Base-by-base conservation (phyloP, 1,140 invertebrate species). In the Zaprionus taronus region DNA sequence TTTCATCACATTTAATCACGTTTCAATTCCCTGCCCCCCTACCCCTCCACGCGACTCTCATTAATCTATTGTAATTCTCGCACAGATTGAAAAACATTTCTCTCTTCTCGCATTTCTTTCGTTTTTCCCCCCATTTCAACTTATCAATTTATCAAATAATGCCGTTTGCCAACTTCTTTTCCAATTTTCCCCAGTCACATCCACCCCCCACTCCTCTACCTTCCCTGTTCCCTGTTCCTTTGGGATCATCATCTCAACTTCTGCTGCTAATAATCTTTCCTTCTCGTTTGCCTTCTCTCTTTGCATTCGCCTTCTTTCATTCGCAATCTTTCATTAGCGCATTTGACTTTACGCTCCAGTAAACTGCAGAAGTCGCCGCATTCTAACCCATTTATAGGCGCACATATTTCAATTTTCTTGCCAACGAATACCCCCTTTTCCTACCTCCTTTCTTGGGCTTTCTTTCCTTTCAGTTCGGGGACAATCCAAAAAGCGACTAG, bases 331-430 rank as follows among this genome's bases (percentile, higher is more conserved):
- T 80, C 74, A 80, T 80, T 77, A 79, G 74, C 73, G 74, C 68
- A 65, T 79, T 67, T 63, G 74, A 62, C 60, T 72, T 77, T 57
- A 80, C 78, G 63, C 74, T 77, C 57, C 78, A 80, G 74, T 80
- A 60, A 71, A 65, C 78, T 65, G 15, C 44, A 61, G 56, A 51
- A 22, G 9, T 70, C 60, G 53, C 72, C 60, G 60, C 72, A 75
- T 71, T 87, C 44, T 83, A 87, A 81, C 81, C 84, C 84, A 87
- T 84, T 87, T 87, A 83, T 81, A 79, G 71, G 62, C 68, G 26
- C 79, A 90, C 75, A 89, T 90, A 90, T 90, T 90, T 89, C 84
- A 89, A 89, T 90, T 89, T 84, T 77, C 78, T 68, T 79, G 22
- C 17, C 44, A n/a, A 49, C 34, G 28, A 5, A 22, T n/a, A 6